Conservation (phyloP, 2,888 invertebrate genomes). For the Diabrotica balteata region DNA sequence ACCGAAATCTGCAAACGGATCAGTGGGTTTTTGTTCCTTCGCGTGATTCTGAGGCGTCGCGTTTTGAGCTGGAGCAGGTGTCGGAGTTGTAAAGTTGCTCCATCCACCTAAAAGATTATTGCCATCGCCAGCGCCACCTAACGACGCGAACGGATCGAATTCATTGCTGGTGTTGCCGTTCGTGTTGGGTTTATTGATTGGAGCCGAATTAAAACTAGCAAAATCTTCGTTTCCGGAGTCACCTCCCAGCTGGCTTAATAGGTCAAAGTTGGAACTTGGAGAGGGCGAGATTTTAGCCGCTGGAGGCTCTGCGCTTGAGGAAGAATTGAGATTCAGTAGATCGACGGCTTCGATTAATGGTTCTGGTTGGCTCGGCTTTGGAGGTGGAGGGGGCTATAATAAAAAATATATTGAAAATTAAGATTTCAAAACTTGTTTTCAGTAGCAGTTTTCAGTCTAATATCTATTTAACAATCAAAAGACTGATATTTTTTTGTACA, state of each 20-base stretch:
- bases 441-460: neutral
- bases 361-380: constrained; percentile 4
- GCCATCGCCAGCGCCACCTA: constrained; percentile 38
- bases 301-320: constrained; percentile 30
- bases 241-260: constrained; percentile 63
- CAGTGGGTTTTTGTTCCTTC: constrained; percentile 63
- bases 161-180: constrained; percentile 51
- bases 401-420: neutral
- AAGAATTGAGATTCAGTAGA: constrained; percentile 63
- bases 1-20: constrained; percentile 80
- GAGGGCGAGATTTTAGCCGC: constrained; percentile 41
- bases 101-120: constrained; percentile 55
- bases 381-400: constrained; percentile 9
- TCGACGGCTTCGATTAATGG: constrained; percentile 65
- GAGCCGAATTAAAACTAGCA: constrained; percentile 31
- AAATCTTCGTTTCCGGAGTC: constrained; percentile 55
- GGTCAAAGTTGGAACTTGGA: constrained; percentile 66
- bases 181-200: constrained; percentile 17
- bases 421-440: too few species aligned
- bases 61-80: constrained; percentile 16
- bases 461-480: too few species aligned
- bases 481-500: too few species aligned
- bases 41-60: constrained; percentile 4
- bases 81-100: constrained; percentile 43
- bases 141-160: constrained; percentile 73